phyloP scores from a whole-genome alignment of 2,797 vertebrate genomes.

The Diceros bicornis region DNA sequence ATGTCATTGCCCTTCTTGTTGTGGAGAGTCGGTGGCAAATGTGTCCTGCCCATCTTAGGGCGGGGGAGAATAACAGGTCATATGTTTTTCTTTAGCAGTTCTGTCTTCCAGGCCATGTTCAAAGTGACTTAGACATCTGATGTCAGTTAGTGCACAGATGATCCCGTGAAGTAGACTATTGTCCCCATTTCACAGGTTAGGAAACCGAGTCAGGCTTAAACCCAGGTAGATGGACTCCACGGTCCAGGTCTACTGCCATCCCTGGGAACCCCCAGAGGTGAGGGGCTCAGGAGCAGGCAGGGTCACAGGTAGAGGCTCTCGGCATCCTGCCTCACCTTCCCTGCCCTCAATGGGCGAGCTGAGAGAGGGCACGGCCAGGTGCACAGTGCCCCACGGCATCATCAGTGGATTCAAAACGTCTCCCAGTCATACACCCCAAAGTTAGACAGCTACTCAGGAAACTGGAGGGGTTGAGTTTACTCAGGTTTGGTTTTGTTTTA shows the following conservation, averaged over 20 bases:
- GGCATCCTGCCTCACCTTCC: background rate
- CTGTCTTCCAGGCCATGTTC: background rate
- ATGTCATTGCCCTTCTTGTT: background rate
- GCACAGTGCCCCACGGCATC: background rate
- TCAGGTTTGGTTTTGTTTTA: background rate
- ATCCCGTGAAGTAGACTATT: no score
- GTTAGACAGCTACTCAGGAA: background rate
- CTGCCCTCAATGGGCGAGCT: background rate
- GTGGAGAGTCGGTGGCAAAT: background rate
- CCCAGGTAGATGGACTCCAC: background rate
- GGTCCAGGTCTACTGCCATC: accelerated
- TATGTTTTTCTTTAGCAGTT: background rate
- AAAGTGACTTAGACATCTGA: background rate
- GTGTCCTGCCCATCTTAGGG: background rate
- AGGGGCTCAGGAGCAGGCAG: background rate
- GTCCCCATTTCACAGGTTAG: background rate
- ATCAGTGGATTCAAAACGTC: background rate
- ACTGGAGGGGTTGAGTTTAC: background rate
- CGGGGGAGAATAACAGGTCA: background rate
- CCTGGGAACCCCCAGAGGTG: no score
- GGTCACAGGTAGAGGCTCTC: background rate
- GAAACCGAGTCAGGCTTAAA: background rate
- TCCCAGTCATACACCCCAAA: background rate
- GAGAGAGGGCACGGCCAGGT: no score
- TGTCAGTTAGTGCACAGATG: background rate